Base-by-base conservation (phyloP, 2,113 vertebrate species). In the Aptenodytes forsteri region DNA sequence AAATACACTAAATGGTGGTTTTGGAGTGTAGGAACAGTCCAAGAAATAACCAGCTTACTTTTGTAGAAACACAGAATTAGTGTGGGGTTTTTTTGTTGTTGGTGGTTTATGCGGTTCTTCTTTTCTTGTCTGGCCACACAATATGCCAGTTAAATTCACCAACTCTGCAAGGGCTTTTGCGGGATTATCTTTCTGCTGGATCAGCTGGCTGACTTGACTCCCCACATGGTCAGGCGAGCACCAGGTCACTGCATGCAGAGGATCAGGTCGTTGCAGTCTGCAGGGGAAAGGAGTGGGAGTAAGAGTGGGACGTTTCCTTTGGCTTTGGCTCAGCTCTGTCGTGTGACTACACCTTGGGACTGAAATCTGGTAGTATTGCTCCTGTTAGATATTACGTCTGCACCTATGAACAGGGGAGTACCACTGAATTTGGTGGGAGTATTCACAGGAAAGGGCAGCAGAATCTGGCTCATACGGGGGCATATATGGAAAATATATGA, bases 61-160 rank as follows among this genome's bases (percentile, higher is more conserved):
- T 62, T 75, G 42, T 15, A 62, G 47, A 78, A 92, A 58, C 18
- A 56, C 11, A 30, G 27, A 70, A 62, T 44, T 25, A 36, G 5
- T 10, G 13, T 5, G 8, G 4, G 2, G 2, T 3, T 62, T n/a
- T 49, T 62, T 55, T n/a, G 7, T 11, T 61, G 2, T 9, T 71
- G 42, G 11, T 83, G 23, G 30, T 3, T 7, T 34, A 42, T 15
- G 22, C 4, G 2, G 44, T 46, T 34, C 1, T 8, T 34, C 44
- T 58, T 36, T 42, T 1, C 29, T 50, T 61, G 4, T 47, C 36
- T 78, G 40, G 26, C 38, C 46, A 58, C 1, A 3, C 16, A 71
- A 36, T 66, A 40, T 54, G 14, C 30, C 40, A 36, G 23, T 62
- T 54, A 72, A 67, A 67, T 83, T 30, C 66, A 47, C n/a, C 85